Evolutionary conservation across 2,888 invertebrate genomes (phyloP), one percentile per base, ranked within the genome.

Genomic region (Empis stercorea): DNA sequence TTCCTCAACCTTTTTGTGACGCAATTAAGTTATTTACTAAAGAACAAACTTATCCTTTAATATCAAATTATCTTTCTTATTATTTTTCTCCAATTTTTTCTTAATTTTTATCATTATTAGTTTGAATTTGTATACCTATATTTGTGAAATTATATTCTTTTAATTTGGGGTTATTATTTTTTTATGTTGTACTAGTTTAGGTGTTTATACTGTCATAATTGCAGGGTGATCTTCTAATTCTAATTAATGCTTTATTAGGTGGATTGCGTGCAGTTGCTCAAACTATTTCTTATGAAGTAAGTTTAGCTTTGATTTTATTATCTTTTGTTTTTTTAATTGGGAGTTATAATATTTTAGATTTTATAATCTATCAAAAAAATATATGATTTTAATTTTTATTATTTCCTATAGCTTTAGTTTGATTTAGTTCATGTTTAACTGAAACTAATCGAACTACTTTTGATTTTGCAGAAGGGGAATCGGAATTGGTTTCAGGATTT

Each of bases 381-480:
- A 54, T 74, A 63, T 78, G 76, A 63, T 75, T 76, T 71, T 46
- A 77, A 55, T 60, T 74, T 65, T 56, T 78, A 51, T 71, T 72
- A 62, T 65, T 76, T 55, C 76, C 76, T 58, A 71, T 80, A 63
- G 55, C 55, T 14, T 63, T 79, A 58, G 70, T 76, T 61, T 78
- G 78, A 58, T 63, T 80, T 58, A 71, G 73, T 54, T 76, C 78
- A 43, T 73, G 72, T 56, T 74, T 82, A 63, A 81, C 81, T 9
- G 81, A 83, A 65, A 78, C 79, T 60, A 83, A 82, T 75, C 81
- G 81, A 0, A 79, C 79, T 57, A 81, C 81, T 38, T 83, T 82
- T 80, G 81, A 85, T 79, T 84, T 85, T 77, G 78, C 81, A 45
- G 84, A 85, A 47, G 82, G 83, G 0, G 84, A 85, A 57, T 83